Evolutionary conservation across 1,140 invertebrate genomes (phyloP).

Genomic region (Leucophenga varia): DNA sequence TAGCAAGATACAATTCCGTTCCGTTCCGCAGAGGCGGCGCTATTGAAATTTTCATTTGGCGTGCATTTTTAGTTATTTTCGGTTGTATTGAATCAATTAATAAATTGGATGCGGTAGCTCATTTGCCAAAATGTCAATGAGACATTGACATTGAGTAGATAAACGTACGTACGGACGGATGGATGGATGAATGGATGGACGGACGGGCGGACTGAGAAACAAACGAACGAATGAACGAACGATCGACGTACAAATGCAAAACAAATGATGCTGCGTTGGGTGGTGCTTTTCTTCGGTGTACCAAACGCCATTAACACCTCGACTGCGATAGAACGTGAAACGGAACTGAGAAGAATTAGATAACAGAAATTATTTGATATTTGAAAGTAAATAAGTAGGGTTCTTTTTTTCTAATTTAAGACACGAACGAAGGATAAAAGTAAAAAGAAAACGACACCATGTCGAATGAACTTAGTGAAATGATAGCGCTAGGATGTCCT

Average conservation of each 20-base stretch:
- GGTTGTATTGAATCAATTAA: conserved; percentile 30
- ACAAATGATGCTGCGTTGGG: conserved; percentile 8
- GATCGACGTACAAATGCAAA: no score
- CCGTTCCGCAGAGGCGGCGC: no score
- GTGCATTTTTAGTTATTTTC: no score
- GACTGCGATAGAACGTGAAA: conserved; percentile 41
- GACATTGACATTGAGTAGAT: conserved; percentile 50
- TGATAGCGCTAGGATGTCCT: conserved; percentile 46
- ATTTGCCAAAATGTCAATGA: conserved; percentile 52
- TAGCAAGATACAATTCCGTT: no score
- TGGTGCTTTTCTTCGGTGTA: conserved; percentile 42
- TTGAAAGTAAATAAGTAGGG: no score
- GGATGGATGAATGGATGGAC: no score
- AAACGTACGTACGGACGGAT: no score
- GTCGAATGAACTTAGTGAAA: conserved; percentile 51
- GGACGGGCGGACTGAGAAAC: no score
- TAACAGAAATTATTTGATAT: no score
- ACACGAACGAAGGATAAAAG: background rate
- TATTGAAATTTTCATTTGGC: no score
- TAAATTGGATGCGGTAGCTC: conserved; percentile 19
- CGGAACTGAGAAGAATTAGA: conserved; percentile 40
- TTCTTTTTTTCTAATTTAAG: conserved; percentile 1
- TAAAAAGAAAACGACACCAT: conserved; percentile 17
- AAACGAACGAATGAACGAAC: no score
- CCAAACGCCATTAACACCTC: conserved; percentile 32